Base-by-base conservation (phyloP, 2,888 invertebrate genomes). In the Watsonalla cultraria region DNA sequence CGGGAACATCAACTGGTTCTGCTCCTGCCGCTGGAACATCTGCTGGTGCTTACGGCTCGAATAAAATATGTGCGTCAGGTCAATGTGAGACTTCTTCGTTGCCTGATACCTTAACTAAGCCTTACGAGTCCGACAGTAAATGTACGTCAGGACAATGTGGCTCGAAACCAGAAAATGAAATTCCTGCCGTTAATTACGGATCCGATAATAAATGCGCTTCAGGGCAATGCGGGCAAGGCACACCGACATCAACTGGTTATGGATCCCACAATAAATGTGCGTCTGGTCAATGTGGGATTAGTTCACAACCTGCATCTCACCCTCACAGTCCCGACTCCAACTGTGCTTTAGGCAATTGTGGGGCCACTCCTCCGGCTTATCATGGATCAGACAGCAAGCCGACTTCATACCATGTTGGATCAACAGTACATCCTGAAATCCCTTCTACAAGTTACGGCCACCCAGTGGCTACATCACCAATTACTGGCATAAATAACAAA, bases 51-150 rank as follows among this genome's bases (percentile, higher is more conserved):
- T 49, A 51, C 7, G 35, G 48, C 33, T 53, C 45, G 48, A 53
- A 60, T 50, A 61, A 54, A 34, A 76, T 76, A 61, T 82, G 81
- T 59, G 50, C 57, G 11, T 65, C 72, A 35, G 76, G 72, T 11
- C 55, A 59, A 6, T 75, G 76, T 58, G 57, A 54, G 51, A 51
- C 57, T 14, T 2, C 42, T n/a, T 15, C 47, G 45, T 51, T 46
- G 24, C 47, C 8, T 7, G 51, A 39, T 52, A 37, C 53, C 0
- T 47, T 50, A 46, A 52, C 57, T 52, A 56, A 33, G 13, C 45
- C 37, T 11, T 11, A 14, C 37, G 49, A 33, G 13, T 37, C 49
- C 5, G 34, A 9, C 11, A 6, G 51, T 35, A 65, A 64, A 45
- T 69, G 69, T 37, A 60, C 64, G 47, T 60, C 47, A 37, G 65